Evolutionary conservation across 2,888 invertebrate genomes (phyloP), one percentile per base, ranked within the genome.

Genomic region (Monochamus alternatus): DNA sequence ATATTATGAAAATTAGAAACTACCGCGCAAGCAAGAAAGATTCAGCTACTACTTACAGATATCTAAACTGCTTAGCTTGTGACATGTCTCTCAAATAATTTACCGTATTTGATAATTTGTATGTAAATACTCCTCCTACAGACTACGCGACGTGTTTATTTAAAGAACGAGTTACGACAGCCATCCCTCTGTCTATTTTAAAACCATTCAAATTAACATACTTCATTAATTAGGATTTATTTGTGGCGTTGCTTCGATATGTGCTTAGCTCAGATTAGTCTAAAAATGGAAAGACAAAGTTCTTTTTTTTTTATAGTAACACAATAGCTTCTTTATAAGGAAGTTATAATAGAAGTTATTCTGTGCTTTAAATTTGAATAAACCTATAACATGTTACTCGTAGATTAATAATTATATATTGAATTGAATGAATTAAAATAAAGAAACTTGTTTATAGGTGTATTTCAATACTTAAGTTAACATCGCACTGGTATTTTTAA

Each of bases 191-290:
- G 43, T 74, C 74, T 74, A 74, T 74, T 74, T 68, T 68, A 60
- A 68, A 74, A 74, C 68, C 67, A 74, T 74, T 68, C 14, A 62
- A 74, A 74, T 74, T 74, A 74, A 74, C 74, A 74, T 74, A 63
- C 67, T 51, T 67, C 62, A 68, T 74, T 74, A 74, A 74, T 55
- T 68, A 68, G 44, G 44, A 74, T 74, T 74, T 74, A 74, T 74
- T 68, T 74, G 74, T 74, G 60, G 12, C 60, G 51, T 67, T 59
- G 32, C 74, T 55, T 47, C 62, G 52, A 32, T 52, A 68, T 55
- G 32, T 67, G 62, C 73, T 75, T 75, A 73, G 68, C 52, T 75
- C 12, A 47, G 47, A 55, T 32, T 58, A 59, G 68, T 73, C 68
- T 68, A 73, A 47, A 68, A 73, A 73, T 73, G 62, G 73, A 59